These are phyloP conservation scores for Silurus asotus DNA, from an alignment of 2,113 vertebrate genomes.

Conservation along the genomic window DNA sequence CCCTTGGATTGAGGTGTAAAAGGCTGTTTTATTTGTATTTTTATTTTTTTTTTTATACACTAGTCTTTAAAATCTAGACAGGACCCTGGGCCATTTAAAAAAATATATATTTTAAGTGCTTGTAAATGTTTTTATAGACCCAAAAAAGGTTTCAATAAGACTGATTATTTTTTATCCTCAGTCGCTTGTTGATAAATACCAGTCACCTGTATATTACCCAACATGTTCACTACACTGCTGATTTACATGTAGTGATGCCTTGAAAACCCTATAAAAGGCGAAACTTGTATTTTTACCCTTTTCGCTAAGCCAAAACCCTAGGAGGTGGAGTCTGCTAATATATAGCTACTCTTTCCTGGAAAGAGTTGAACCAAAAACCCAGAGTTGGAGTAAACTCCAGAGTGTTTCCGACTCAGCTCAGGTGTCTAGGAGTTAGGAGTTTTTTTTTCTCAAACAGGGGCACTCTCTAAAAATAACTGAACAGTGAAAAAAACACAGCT, in stretches of 20 bases:
- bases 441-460: neutral
- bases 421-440: neutral
- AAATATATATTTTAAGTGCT: no score
- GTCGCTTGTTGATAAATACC: neutral
- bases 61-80: neutral
- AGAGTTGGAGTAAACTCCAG: neutral
- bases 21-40: no score
- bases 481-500: neutral
- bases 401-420: neutral
- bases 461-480: neutral
- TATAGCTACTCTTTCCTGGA: neutral
- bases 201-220: neutral
- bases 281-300: neutral
- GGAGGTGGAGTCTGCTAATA: neutral
- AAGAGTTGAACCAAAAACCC: neutral
- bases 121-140: neutral
- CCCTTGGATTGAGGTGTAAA: slow-evolving; percentile 90
- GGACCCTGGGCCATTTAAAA: no score
- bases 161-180: no score
- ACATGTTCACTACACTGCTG: neutral
- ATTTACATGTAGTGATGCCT: neutral
- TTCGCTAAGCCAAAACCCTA: neutral
- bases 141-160: neutral
- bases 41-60: neutral
- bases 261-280: neutral